Evolutionary conservation across 2,888 invertebrate species (phyloP).

Genomic region (Hemistola chrysoprasaria): DNA sequence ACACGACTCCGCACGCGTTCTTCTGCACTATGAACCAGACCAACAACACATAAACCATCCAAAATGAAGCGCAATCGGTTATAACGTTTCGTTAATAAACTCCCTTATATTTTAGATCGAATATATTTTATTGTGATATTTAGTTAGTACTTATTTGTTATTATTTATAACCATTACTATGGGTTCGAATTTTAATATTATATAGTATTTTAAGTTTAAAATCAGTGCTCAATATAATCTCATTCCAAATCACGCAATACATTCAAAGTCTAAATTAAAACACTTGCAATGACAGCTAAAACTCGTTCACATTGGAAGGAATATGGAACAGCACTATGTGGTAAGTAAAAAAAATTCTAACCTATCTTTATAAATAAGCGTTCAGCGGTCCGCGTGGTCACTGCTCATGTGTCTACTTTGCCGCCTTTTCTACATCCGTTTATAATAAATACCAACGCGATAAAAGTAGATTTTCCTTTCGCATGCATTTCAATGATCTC

Average conservation of each 20-base stretch:
- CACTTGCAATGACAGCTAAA: conserved; percentile 75
- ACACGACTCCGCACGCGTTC: conserved; percentile 63
- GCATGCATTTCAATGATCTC: conserved; percentile 4
- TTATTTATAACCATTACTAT: conserved; percentile 73
- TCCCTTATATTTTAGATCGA: conserved; percentile 75
- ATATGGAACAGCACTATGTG: conserved; percentile 80
- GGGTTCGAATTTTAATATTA: conserved; percentile 67
- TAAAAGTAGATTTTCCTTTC: conserved; percentile 1
- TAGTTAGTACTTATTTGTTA: conserved; percentile 72
- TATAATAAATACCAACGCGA: conserved; percentile 18
- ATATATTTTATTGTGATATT: conserved; percentile 81
- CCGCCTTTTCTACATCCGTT: conserved; percentile 22
- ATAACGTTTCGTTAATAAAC: conserved; percentile 75
- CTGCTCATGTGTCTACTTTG: conserved; percentile 49
- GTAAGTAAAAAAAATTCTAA: conserved; percentile 71
- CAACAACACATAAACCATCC: conserved; percentile 80
- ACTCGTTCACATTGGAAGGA: conserved; percentile 82
- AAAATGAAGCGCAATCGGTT: conserved; percentile 81
- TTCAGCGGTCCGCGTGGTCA: conserved; percentile 33
- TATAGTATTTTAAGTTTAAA: conserved; percentile 62
- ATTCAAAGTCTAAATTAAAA: conserved; percentile 53
- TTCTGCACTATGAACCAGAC: conserved; percentile 74
- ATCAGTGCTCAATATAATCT: conserved; percentile 80
- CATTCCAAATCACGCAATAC: conserved; percentile 76
- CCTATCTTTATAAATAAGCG: conserved; percentile 46